Conservation (phyloP, 2,113 vertebrate genomes). For the Beaufortia kweichowensis region DNA sequence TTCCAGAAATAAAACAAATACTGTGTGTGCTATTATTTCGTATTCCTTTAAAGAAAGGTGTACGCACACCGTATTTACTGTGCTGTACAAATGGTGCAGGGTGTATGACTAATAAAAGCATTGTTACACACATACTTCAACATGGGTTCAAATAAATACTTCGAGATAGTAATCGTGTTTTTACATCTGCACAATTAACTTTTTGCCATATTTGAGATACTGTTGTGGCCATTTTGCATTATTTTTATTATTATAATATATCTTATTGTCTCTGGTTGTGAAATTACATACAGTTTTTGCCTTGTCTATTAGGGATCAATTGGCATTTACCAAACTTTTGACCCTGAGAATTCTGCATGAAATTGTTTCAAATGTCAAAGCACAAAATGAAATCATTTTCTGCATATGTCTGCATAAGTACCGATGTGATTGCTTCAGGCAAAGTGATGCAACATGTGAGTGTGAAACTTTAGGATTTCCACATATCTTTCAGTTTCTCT, state of each 20-base stretch:
- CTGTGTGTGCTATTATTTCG: no score
- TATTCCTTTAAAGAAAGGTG: no score
- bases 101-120: not conserved
- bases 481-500: not conserved
- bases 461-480: slow-evolving; percentile 17
- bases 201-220: not conserved
- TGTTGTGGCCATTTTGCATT: no score
- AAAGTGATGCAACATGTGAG: not conserved
- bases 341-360: not conserved
- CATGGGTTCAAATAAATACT: not conserved
- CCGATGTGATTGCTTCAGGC: not conserved
- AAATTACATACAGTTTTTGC: no score
- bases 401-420: not conserved
- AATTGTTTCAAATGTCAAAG: slow-evolving; percentile 7
- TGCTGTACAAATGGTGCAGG: no score
- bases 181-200: not conserved
- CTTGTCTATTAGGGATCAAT: no score
- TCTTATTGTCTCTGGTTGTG: no score
- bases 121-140: not conserved
- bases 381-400: not conserved
- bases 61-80: not conserved
- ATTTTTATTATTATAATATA: no score
- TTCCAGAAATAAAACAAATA: not conserved
- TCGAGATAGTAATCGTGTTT: not conserved
- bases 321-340: no score